Evolutionary conservation across 2,113 vertebrate genomes (phyloP).

Genomic region (Chaetodon auriga): DNA sequence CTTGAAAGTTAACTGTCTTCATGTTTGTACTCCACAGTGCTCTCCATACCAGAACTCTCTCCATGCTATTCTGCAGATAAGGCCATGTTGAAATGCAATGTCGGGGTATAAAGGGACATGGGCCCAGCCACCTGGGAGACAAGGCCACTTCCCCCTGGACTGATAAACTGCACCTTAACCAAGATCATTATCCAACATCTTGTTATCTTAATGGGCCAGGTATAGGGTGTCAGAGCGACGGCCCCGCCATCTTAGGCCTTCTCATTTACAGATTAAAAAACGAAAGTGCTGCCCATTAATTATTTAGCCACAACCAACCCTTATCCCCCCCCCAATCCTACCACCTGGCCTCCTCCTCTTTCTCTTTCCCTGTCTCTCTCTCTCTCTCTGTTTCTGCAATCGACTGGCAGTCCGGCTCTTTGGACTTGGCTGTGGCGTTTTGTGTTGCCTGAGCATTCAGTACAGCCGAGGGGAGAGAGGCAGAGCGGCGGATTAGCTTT

Average conservation of each 20-base stretch:
- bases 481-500: constrained; percentile 89
- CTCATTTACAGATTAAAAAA: constrained; percentile 96
- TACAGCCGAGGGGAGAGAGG: constrained; percentile 72
- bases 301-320: constrained; percentile 84
- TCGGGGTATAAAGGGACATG: constrained; percentile 45
- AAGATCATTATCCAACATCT: constrained; percentile 86
- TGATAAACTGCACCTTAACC: constrained; percentile 78
- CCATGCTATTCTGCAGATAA: constrained; percentile 26
- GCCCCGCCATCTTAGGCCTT: constrained; percentile 79
- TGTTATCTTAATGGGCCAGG: constrained; percentile 93
- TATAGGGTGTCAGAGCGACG: constrained; percentile 82
- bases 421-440: constrained; percentile 75
- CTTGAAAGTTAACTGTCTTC: not conserved
- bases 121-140: constrained; percentile 71
- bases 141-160: constrained; percentile 69
- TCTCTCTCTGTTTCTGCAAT: constrained; percentile 41
- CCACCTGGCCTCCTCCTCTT: constrained; percentile 62
- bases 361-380: constrained; percentile 13
- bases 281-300: constrained; percentile 89
- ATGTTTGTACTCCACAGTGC: not conserved
- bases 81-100: constrained; percentile 22
- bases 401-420: constrained; percentile 50
- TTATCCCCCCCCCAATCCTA: constrained; percentile 11
- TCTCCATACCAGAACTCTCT: constrained; percentile 17
- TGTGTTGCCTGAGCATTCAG: constrained; percentile 88